These are phyloP conservation scores for Micromussa lordhowensis DNA, from an alignment of 92 coral and sea anemone genomes.

Conservation along the genomic window DNA sequence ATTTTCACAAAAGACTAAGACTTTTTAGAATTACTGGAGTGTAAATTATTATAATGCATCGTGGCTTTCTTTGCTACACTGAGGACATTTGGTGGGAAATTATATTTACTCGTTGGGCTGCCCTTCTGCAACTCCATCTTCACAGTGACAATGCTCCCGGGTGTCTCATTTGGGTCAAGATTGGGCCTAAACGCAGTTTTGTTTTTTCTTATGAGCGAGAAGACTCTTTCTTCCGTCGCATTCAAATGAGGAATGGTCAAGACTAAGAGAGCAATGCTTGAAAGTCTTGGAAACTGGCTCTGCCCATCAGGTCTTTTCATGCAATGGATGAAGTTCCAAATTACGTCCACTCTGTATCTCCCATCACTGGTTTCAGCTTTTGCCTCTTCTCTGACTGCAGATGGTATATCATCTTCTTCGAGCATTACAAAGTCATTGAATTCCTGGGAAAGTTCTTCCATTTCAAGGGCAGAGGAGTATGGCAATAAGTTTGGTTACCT, in stretches of 20 bases:
- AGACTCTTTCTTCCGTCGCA: conserved; percentile 66
- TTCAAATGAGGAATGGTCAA: conserved; percentile 75
- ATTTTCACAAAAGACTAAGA: neutral
- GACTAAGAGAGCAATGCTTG: conserved; percentile 49
- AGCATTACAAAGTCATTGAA: conserved; percentile 52
- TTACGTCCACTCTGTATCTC: conserved; percentile 39
- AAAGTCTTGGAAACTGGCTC: conserved; percentile 43
- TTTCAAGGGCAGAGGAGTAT: conserved; percentile 38
- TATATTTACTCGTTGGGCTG: conserved; percentile 28
- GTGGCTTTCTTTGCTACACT: conserved; percentile 43
- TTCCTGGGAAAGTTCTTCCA: conserved; percentile 59
- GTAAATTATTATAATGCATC: neutral
- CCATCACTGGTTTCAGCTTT: conserved; percentile 7
- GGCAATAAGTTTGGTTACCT: neutral
- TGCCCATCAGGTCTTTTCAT: conserved; percentile 68
- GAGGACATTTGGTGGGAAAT: conserved; percentile 46
- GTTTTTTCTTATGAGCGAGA: conserved; percentile 64
- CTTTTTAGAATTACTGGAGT: neutral
- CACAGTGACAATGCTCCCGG: conserved; percentile 60
- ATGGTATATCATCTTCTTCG: conserved; percentile 21
- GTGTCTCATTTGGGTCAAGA: conserved; percentile 53
- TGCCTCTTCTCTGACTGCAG: conserved; percentile 3
- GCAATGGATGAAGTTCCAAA: conserved; percentile 55
- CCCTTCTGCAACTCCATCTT: conserved; percentile 59
- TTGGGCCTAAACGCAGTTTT: conserved; percentile 67